Base-by-base conservation (phyloP, 2,797 vertebrate genomes). In the Catharus ustulatus region DNA sequence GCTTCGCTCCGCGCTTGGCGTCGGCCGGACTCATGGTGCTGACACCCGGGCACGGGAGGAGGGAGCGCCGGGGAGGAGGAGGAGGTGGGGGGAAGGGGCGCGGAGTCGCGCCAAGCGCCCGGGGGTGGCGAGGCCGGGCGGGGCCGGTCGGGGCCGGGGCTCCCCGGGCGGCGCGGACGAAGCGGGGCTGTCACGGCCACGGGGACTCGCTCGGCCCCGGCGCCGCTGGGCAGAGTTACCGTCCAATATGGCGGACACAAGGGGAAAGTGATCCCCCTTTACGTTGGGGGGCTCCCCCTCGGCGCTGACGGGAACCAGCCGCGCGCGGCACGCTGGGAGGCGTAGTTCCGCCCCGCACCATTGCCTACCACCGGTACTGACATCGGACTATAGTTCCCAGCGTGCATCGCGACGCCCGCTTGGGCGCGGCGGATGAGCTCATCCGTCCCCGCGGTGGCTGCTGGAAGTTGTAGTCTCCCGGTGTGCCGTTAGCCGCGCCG, bases 161-260 rank as follows among this genome's bases (percentile, higher is more conserved):
- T 87, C 92, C 89, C 84, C 89, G 22, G 92, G 86, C 80, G 66
- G 67, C 92, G 79, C 77, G 74, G 89, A 54, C 90, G 69, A 66
- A 82, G 64, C 34, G 84, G 21, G 49, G 84, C 94, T 87, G 88
- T 95, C 94, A 97, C 93, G 58, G 94, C 95, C 93, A 94, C 97
- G 87, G 84, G 97, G 96, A 96, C 91, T 94, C 89, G 95, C 87
- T 94, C 96, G 96, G 97, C 97, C 97, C 98, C 97, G 97, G 98
- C 97, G 98, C 98, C 97, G 98, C 97, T 98, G 96, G 98, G 97
- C 98, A 98, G 98, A 99, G 98, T 98, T 98, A 96, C 98, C 99
- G 98, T 99, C 98, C 99, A 99, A 99, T 99, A 99, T 99, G 99
- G 99, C 99, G 98, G 98, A 98, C 98, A 98, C 98, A 97, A 98